These are phyloP conservation scores for Tachysurus fulvidraco DNA, from an alignment of 2,113 vertebrate species.

Conservation along the genomic window DNA sequence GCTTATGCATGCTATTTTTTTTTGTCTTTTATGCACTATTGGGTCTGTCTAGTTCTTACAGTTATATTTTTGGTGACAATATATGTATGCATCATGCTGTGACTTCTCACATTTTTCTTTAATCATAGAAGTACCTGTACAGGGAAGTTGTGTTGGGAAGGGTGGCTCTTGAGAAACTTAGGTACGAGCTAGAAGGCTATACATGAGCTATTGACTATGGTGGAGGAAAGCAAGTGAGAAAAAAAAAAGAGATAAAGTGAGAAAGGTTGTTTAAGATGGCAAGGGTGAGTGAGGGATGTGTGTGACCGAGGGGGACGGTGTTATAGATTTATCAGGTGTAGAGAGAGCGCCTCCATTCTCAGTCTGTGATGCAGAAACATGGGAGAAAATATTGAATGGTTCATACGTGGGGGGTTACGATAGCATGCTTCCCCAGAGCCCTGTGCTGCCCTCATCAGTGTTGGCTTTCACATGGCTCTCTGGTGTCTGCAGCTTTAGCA, in stretches of 20 bases:
- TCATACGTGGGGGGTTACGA: neutral
- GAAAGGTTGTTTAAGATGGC: constrained; percentile 37
- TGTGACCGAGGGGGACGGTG: constrained; percentile 13
- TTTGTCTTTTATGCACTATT: neutral
- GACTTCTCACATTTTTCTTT: neutral
- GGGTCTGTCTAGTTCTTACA: neutral
- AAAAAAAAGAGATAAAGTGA: neutral
- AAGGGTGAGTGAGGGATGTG: neutral
- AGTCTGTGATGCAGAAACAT: constrained; percentile 32
- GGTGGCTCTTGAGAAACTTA: neutral
- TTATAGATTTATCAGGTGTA: constrained; percentile 46
- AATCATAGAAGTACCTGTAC: constrained; percentile 2
- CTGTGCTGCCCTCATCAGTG: constrained; percentile 21
- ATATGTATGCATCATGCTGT: neutral
- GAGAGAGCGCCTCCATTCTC: constrained; percentile 1
- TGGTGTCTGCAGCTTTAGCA: constrained; percentile 32
- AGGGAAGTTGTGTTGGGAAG: neutral
- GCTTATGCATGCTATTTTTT: neutral
- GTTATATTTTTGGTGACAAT: constrained; percentile 49
- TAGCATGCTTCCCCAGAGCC: constrained; percentile 20
- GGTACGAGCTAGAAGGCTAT: constrained; percentile 9
- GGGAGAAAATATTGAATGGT: constrained; percentile 15
- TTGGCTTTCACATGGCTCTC: constrained; percentile 24
- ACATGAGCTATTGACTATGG: neutral
- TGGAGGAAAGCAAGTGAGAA: neutral